Conservation (phyloP, 2,113 vertebrate species). For the Cardinalis cardinalis region DNA sequence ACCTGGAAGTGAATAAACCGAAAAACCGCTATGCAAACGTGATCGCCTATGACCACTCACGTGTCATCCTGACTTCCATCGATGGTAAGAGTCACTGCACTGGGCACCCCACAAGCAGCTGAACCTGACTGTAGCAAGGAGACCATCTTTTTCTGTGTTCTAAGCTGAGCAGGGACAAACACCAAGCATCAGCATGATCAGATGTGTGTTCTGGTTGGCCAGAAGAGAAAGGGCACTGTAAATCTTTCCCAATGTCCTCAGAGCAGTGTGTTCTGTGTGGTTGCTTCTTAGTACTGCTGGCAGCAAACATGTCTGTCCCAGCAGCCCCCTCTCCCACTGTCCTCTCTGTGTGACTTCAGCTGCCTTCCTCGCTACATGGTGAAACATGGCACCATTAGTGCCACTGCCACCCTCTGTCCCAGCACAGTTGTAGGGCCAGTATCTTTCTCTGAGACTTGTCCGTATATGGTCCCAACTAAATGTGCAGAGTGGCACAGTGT, state of each 20-base stretch:
- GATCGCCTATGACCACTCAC: slow-evolving; percentile 93
- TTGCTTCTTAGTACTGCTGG: not conserved
- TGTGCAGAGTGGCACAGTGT: not conserved
- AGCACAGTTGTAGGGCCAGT: accelerated
- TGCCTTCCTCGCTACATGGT: not conserved
- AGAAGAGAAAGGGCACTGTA: not conserved
- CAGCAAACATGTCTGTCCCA: not conserved
- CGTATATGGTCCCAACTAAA: not conserved
- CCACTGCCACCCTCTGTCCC: not conserved
- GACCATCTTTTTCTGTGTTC: not conserved
- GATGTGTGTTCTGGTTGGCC: not conserved
- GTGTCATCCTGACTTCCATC: slow-evolving; percentile 88
- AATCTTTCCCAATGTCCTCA: not conserved
- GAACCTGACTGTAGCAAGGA: not conserved
- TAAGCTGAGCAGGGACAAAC: not conserved
- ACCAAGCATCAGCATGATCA: not conserved
- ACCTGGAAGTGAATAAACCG: slow-evolving; percentile 94
- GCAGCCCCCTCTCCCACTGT: not conserved
- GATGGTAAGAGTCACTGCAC: slow-evolving; percentile 80
- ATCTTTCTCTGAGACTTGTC: not conserved
- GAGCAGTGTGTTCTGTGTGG: not conserved
- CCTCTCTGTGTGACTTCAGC: not conserved
- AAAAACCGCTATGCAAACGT: slow-evolving; percentile 98
- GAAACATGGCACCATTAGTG: not conserved
- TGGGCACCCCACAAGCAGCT: not conserved